Base-by-base conservation (phyloP, 2,888 invertebrate species). In the Sminthurinus aureus region DNA sequence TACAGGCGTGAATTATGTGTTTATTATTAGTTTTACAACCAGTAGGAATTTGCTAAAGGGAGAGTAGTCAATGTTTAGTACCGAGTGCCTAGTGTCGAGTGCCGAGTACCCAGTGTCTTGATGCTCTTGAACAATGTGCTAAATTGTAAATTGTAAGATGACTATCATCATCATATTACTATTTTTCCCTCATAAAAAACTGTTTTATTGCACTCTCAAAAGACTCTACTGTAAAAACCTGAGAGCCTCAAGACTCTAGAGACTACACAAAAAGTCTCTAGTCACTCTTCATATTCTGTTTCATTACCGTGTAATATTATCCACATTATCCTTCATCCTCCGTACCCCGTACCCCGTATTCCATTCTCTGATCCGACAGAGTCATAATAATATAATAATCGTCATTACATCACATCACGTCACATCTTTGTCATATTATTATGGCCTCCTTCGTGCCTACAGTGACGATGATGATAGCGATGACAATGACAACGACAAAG, bases 91-190 rank as follows among this genome's bases (percentile, higher is more conserved):
- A 38, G 3, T 38, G 38, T 38, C 6, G 3, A 38, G 3, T 38
- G n/a, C n/a, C n/a, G n/a, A n/a, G 38, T 38, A 6, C 38, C n/a
- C n/a, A 38, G 38, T 38, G 38, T 38, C 38, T 38, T 38, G 38
- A 38, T 38, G 38, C 38, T 38, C 38, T 38, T 71, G 50, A 80
- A 80, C 80, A 71, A 80, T 80, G 80, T 80, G 80, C 80, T 52
- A 80, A 80, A 80, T 78, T 69, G 80, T 52, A 80, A 80, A 80
- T 78, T 69, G 80, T 71, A 38, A 52, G 80, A 80, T 76, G n/a
- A 24, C 76, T 76, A 76, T 80, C 71, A n/a, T 80, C 38, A 80
- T 71, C 66, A 58, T 66, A 24, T 38, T 71, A 71, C 71, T 71
- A 80, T 80, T 80, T 51, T 69, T 50, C 50, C 26, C 52, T 20